Evolutionary conservation across 1,140 invertebrate genomes (phyloP).

Genomic region (Maconellicoccus hirsutus): DNA sequence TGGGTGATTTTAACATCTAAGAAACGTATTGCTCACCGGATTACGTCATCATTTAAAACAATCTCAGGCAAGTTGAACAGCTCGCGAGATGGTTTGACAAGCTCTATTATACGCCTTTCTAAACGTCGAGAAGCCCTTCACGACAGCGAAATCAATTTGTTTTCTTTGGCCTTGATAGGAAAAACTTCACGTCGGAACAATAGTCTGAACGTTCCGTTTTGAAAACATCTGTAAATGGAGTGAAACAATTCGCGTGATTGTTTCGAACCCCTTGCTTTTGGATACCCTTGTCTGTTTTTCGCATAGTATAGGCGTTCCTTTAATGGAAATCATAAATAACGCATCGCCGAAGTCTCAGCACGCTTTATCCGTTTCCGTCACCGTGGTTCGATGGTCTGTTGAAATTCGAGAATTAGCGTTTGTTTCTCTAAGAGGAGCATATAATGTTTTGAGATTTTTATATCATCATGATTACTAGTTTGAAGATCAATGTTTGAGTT

Average conservation of each 20-base stretch:
- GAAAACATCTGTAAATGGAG: slow-evolving; percentile 20
- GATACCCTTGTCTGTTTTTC: background rate
- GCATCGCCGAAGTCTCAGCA: background rate
- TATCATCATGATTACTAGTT: too few species aligned
- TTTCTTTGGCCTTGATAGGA: background rate
- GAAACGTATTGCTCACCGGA: too few species aligned
- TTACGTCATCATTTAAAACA: too few species aligned
- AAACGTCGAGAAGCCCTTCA: background rate
- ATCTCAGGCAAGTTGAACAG: too few species aligned
- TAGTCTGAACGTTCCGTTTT: background rate
- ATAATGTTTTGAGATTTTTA: too few species aligned
- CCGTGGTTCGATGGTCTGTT: too few species aligned
- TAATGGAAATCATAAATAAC: slow-evolving; percentile 21
- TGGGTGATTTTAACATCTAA: too few species aligned
- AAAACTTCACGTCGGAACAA: background rate
- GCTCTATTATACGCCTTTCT: too few species aligned
- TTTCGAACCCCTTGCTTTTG: background rate
- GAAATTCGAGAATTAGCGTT: too few species aligned
- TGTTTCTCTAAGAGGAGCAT: too few species aligned
- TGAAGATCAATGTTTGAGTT: too few species aligned
- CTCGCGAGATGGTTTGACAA: too few species aligned
- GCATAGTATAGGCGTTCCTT: background rate
- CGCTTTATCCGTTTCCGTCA: background rate
- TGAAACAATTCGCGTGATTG: slow-evolving; percentile 14
- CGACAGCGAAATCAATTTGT: background rate